Base-by-base conservation (phyloP, 1,140 invertebrate genomes). In the Magallana ariakensis region DNA sequence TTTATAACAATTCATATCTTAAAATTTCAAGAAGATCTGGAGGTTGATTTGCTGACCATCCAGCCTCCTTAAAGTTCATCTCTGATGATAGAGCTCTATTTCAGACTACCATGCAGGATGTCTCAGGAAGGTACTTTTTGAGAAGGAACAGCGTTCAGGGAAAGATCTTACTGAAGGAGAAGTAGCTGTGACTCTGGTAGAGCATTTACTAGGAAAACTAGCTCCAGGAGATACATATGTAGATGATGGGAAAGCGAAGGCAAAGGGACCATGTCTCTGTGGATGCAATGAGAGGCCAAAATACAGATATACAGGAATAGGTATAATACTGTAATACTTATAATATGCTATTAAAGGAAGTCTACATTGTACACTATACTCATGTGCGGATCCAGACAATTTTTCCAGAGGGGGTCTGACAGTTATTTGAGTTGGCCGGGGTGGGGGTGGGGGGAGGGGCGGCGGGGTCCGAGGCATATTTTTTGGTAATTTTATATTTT, bases 141-240 rank as follows among this genome's bases (percentile, higher is more conserved):
- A 60, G 58, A 60, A 0, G 58, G 58, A 60, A 60, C 58, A 60
- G 13, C 58, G 4, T 60, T 1, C 58, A 1, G 9, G 70, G 0
- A 80, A 80, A 80, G 70, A 46, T 33, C 16, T 80, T 22, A 19
- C 11, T 22, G 70, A 80, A 46, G 22, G 15, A 26, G 70, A 80
- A 46, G 33, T 46, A 80, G 70, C 33, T 22, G 70, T 80, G 33
- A n/a, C 58, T 60, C 19, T 80, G 33, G n/a, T n/a, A 80, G 70
- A 80, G 33, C 70, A 80, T 80, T 46, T 80, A 26, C 70, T 80
- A 8, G 70, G 70, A 46, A 80, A 80, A 80, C 70, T 80, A 9
- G 19, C 19, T 80, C 70, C 70, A 26, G 70, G 70, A 46, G 19
- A 80, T 22, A 22, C 70, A 7, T 80, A 80, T 80, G 33, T 80